These are phyloP conservation scores for Eupithecia subumbrata DNA, from an alignment of 2,888 invertebrate genomes.

Conservation along the genomic window DNA sequence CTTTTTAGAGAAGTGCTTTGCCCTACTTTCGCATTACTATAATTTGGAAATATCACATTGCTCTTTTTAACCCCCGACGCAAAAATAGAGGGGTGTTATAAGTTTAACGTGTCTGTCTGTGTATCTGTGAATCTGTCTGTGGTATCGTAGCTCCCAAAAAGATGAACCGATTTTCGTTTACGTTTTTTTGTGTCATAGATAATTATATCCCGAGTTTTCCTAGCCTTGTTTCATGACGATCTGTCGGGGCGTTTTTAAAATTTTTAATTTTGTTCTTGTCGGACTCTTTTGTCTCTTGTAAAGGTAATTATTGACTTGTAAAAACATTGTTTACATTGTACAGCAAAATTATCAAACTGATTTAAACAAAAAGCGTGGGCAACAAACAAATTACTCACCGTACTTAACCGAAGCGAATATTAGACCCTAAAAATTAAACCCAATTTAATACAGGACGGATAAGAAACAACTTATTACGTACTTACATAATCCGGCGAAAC, in stretches of 20 bases:
- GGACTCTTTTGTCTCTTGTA: background rate
- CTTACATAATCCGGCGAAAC: slow-evolving; percentile 10
- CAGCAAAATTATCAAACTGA: background rate
- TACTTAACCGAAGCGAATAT: background rate
- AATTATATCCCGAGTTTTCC: too few species aligned
- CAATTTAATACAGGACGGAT: background rate
- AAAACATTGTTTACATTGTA: background rate
- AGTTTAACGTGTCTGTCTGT: too few species aligned
- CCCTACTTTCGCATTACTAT: slow-evolving; percentile 2
- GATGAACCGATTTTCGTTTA: too few species aligned
- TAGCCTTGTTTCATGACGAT: too few species aligned
- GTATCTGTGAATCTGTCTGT: too few species aligned
- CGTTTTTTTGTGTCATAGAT: too few species aligned
- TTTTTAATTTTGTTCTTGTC: too few species aligned
- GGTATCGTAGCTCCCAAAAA: too few species aligned
- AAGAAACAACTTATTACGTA: slow-evolving; percentile 12
- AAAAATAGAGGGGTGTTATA: too few species aligned
- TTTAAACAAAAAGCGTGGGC: background rate
- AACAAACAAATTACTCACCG: background rate
- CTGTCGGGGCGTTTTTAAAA: too few species aligned
- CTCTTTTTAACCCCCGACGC: too few species aligned
- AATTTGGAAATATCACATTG: background rate
- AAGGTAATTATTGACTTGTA: too few species aligned
- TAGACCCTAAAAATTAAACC: slow-evolving; percentile 2
- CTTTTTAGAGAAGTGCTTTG: background rate